These are phyloP conservation scores for Nasonia oneida DNA, from an alignment of 2,888 invertebrate genomes.

Conservation along the genomic window DNA sequence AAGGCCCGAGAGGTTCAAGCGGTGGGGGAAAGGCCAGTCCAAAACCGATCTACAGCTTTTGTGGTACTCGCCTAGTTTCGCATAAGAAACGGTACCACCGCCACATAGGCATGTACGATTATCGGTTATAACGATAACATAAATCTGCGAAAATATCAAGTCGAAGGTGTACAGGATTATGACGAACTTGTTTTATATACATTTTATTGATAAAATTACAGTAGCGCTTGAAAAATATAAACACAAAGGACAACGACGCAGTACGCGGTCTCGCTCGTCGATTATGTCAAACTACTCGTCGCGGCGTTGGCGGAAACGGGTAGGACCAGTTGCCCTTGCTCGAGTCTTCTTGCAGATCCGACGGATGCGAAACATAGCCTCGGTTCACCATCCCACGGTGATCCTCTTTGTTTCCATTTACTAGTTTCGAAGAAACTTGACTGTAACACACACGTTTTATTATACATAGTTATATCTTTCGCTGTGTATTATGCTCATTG, in stretches of 20 bases:
- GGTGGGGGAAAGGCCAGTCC: no score
- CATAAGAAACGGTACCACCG: no score
- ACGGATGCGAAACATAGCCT: conserved; percentile 72
- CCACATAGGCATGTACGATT: neutral
- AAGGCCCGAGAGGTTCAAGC: no score
- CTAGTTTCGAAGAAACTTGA: conserved; percentile 74
- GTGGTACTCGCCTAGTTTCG: no score
- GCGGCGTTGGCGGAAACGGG: conserved; percentile 74
- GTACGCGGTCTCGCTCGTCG: neutral
- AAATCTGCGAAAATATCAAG: neutral
- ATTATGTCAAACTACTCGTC: conserved; percentile 67
- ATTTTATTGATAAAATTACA: conserved; percentile 55
- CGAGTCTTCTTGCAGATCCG: conserved; percentile 71
- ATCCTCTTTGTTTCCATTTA: conserved; percentile 67
- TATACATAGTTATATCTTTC: neutral
- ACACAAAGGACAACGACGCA: neutral
- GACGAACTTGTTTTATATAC: neutral
- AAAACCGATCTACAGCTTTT: no score
- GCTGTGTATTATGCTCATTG: neutral
- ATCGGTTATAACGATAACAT: no score
- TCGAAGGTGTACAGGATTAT: neutral
- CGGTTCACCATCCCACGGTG: conserved; percentile 74
- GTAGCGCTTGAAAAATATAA: conserved; percentile 20
- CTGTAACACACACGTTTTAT: conserved; percentile 62
- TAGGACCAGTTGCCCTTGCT: conserved; percentile 76